These are phyloP conservation scores for Tiaroga cobitis DNA, from an alignment of 2,797 vertebrate species.

Conservation along the genomic window DNA sequence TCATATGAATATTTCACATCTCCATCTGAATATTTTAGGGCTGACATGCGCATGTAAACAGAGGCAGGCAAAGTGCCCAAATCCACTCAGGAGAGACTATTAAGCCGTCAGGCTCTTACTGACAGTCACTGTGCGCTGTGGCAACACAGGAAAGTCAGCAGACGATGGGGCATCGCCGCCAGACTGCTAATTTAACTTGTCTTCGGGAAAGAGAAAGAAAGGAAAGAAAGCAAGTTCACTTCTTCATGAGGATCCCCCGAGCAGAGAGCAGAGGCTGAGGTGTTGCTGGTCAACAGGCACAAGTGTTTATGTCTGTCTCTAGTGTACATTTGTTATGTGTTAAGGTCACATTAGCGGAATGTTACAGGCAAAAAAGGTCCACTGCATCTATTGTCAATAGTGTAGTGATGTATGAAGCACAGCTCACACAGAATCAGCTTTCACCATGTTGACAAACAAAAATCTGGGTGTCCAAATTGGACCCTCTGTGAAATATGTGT, in stretches of 20 bases:
- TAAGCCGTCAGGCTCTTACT: constrained; percentile 95
- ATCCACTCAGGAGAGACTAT: constrained; percentile 99
- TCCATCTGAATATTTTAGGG: constrained; percentile 98
- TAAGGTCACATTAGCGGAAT: not conserved
- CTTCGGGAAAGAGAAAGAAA: constrained; percentile 48
- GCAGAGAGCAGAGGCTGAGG: constrained; percentile 85
- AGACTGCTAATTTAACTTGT: constrained; percentile 65
- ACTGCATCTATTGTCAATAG: not conserved
- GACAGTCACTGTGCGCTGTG: constrained; percentile 83
- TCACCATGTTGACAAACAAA: not conserved
- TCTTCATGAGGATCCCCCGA: constrained; percentile 92
- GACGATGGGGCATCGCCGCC: constrained; percentile 79
- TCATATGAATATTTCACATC: constrained; percentile 98
- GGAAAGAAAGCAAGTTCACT: constrained; percentile 85
- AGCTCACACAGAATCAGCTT: not conserved
- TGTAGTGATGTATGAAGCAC: not conserved
- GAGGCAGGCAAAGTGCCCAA: constrained; percentile 97
- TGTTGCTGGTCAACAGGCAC: constrained; percentile 79
- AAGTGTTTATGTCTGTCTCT: not conserved
- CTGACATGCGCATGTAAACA: constrained; percentile 98
- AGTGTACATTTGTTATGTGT: not conserved
- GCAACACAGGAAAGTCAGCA: constrained; percentile 89
- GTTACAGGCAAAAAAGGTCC: not conserved
- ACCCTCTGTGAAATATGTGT: not conserved
- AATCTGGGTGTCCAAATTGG: not conserved